These are phyloP conservation scores for Oncorhynchus keta DNA, from an alignment of 2,113 vertebrate genomes.

Conservation along the genomic window DNA sequence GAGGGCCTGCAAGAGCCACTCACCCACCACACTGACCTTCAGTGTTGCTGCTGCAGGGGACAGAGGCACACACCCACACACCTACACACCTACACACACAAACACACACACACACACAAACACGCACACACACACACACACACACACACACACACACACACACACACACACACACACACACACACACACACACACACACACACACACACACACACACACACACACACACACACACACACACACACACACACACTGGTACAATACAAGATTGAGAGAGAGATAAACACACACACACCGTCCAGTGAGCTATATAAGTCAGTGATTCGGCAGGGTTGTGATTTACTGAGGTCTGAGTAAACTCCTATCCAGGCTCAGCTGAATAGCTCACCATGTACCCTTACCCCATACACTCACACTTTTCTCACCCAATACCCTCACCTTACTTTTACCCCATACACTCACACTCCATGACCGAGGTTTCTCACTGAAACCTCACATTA, in stretches of 20 bases:
- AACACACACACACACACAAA: slow-evolving; percentile 9
- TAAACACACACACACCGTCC: background rate
- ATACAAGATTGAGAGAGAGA: too few relatives aligned
- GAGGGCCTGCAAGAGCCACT: slow-evolving; percentile 19
- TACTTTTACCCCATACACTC: background rate
- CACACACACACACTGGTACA: slow-evolving; percentile 2
- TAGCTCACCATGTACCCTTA: background rate
- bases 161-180: background rate
- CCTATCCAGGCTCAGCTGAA: background rate
- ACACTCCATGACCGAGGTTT: too few relatives aligned
- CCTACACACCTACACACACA: background rate
- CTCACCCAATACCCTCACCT: slow-evolving; percentile 18
- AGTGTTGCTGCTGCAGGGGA: background rate
- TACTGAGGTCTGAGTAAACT: too few relatives aligned
- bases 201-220: slow-evolving; percentile 4
- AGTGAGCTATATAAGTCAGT: slow-evolving; percentile 27
- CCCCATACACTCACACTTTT: background rate
- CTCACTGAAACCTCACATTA: too few relatives aligned
- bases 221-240: slow-evolving; percentile 1
- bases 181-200: slow-evolving; percentile 16
- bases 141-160: too few relatives aligned
- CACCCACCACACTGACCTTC: slow-evolving; percentile 3
- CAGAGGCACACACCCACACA: background rate
- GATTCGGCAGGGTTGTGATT: background rate
- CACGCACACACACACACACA: too few relatives aligned